Conservation (phyloP, 2,888 invertebrate genomes). For the Agonopterix arenella region DNA sequence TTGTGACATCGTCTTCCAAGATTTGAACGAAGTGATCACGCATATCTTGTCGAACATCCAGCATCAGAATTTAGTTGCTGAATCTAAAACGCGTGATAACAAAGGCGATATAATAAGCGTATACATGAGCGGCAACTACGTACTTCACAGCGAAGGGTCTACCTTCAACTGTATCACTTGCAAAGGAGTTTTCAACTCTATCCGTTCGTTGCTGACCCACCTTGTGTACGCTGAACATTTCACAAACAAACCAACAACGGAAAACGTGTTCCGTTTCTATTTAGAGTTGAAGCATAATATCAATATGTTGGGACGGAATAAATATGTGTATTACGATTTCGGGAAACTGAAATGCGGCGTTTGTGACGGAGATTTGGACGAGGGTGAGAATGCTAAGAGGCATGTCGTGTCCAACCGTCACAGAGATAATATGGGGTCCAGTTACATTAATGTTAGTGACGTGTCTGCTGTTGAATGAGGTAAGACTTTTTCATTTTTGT, state of each 20-base stretch:
- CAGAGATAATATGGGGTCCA: constrained; percentile 67
- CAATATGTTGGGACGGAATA: constrained; percentile 58
- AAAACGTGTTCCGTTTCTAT: constrained; percentile 64
- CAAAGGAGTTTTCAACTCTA: constrained; percentile 51
- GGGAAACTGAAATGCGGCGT: constrained; percentile 61
- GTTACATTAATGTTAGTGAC: constrained; percentile 53
- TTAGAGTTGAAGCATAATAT: constrained; percentile 66
- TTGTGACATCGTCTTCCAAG: constrained; percentile 41
- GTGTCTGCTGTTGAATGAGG: constrained; percentile 54
- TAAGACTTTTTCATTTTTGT: constrained; percentile 16
- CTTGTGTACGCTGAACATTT: constrained; percentile 62
- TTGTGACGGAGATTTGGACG: constrained; percentile 52
- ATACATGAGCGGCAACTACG: constrained; percentile 58
- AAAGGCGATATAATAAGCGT: constrained; percentile 63
- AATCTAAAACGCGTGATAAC: constrained; percentile 33
- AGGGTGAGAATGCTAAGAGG: constrained; percentile 59
- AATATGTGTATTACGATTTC: constrained; percentile 59
- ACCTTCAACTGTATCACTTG: constrained; percentile 50
- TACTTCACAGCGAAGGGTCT: constrained; percentile 55
- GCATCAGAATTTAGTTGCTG: constrained; percentile 46
- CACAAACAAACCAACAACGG: constrained; percentile 39
- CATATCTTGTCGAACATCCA: constrained; percentile 47
- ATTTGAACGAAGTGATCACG: constrained; percentile 35
- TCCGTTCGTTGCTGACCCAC: constrained; percentile 52
- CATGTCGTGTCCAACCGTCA: constrained; percentile 61